Percentiles rank a stretch among this genome's conserved stretches.
These are phyloP conservation scores for Pipistrellus nathusii DNA, from an alignment of 2,797 vertebrate species.

Conservation along the genomic window DNA sequence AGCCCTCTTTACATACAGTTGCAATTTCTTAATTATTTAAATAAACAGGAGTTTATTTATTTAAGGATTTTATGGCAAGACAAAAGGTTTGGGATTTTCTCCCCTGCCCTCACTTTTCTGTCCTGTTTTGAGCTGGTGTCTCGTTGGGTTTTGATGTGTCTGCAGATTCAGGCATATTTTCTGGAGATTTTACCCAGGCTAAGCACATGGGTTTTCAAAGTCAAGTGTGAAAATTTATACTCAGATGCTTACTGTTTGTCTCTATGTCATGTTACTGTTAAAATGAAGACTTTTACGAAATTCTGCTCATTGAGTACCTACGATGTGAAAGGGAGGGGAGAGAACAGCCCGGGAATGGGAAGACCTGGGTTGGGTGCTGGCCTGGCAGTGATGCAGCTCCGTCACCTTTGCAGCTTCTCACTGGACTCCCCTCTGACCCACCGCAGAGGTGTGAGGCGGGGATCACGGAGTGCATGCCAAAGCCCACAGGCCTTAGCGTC, in stretches of 20 bases:
- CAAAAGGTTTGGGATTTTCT: conserved; percentile 51
- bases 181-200: neutral
- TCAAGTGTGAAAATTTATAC: conserved; percentile 52
- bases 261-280: neutral
- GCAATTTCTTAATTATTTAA: conserved; percentile 81
- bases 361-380: neutral
- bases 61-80: conserved; percentile 71
- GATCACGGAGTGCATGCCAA: neutral
- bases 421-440: neutral
- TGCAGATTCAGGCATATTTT: conserved; percentile 32
- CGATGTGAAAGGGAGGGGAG: neutral
- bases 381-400: neutral
- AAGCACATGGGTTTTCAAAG: conserved; percentile 51
- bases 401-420: neutral
- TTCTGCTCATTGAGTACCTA: neutral
- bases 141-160: conserved; percentile 53
- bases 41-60: conserved; percentile 74
- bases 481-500: neutral
- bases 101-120: conserved; percentile 37
- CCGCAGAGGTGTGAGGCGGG: neutral
- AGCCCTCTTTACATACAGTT: conserved; percentile 81
- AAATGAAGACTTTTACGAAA: neutral
- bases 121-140: conserved; percentile 30
- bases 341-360: neutral
- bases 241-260: neutral